A percentile compares a stretch with the other conserved stretches of the same genome.
phyloP scores from a whole-genome alignment of 2,888 invertebrate genomes.

The Lumbricus terrestris region DNA sequence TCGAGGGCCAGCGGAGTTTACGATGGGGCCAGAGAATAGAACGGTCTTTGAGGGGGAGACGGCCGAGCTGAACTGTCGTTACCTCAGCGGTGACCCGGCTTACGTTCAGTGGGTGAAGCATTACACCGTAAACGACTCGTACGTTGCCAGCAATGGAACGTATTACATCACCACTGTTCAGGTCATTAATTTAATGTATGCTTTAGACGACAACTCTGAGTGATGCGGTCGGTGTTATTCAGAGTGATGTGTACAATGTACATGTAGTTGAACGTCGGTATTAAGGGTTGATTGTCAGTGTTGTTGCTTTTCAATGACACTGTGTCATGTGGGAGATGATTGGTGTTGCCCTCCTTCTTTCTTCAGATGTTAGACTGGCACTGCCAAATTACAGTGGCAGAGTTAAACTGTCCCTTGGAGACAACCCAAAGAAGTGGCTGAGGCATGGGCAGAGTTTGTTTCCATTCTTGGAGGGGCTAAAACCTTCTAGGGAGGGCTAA shows the following conservation, averaged over 20 bases:
- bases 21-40: constrained; percentile 5
- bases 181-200: background rate
- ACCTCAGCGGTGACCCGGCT: background rate
- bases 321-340: too few species aligned
- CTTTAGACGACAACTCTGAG: background rate
- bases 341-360: too few species aligned
- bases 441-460: too few species aligned
- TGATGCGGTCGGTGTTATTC: background rate
- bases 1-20: constrained; percentile 14
- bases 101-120: constrained; percentile 12
- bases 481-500: too few species aligned
- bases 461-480: too few species aligned
- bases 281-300: background rate
- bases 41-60: constrained; percentile 19
- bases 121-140: constrained; percentile 15
- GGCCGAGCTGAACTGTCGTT: constrained; percentile 19
- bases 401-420: too few species aligned
- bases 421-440: too few species aligned
- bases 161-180: background rate
- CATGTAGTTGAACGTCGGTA: too few species aligned
- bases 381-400: too few species aligned
- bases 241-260: background rate
- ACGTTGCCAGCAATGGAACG: background rate
- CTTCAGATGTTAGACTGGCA: too few species aligned
- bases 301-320: too few species aligned